Evolutionary conservation across 2,797 vertebrate species (phyloP), one percentile per base, ranked within the genome.

Genomic region (Dendrocincla tyrannina): DNA sequence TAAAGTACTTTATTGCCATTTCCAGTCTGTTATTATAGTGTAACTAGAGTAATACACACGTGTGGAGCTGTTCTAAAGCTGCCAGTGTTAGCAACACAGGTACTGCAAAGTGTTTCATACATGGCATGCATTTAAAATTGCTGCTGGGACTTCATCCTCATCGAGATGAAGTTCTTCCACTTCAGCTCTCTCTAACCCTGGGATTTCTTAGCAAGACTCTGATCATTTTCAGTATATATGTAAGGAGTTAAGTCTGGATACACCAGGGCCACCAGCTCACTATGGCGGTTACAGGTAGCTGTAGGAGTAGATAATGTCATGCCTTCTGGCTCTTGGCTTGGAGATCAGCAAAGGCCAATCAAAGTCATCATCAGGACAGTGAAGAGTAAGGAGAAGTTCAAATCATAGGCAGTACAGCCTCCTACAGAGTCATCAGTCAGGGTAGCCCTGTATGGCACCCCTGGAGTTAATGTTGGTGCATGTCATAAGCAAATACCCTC

Each of bases 171-270:
- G 8, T 75, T 89, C 16, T 85, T 72, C 17, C 10, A 42, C 24
- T 50, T 64, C 41, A 17, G 30, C 22, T 88, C 25, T 74, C 25
- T 68, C 1, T 74, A 85, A 59, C 11, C 25, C 15, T 64, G 3
- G 24, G n/a, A 79, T 56, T 81, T 73, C 39, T 89, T 79, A 52
- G 30, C 23, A 66, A 82, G 58, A 25, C 55, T 46, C 17, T 62
- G 63, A 15, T 52, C 2, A 0, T 13, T 62, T 62, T 42, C 33
- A 50, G 0, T 49, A 4, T 12, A 7, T 33, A 15, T 17, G 23
- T 60, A 68, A 62, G 42, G 47, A 62, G 17, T 7, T n/a, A 13
- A 13, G 22, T 35, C 47, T 69, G 2, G 0, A 1, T 35, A 46
- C 9, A 50, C 10, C 22, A 39, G 25, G 18, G 49, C 55, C 79